These are phyloP conservation scores for Catajapyx aquilonaris DNA, from an alignment of 1,140 invertebrate genomes.

Conservation along the genomic window DNA sequence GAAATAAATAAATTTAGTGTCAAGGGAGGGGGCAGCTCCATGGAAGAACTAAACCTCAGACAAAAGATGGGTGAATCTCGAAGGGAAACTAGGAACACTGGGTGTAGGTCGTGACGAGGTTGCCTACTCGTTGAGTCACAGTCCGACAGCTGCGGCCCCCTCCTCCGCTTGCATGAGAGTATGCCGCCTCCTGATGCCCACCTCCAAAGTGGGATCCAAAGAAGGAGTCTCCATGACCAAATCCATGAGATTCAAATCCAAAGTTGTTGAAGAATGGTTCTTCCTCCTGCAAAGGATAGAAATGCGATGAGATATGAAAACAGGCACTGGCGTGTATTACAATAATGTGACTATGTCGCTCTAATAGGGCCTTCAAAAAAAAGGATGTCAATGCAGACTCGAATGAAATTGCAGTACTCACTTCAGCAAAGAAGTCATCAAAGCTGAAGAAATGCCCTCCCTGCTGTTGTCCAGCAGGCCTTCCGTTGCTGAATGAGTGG, in stretches of 20 bases:
- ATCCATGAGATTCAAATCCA: slow-evolving; percentile 10
- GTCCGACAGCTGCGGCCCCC: slow-evolving; percentile 17
- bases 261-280: slow-evolving; percentile 3
- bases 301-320: no score
- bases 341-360: no score
- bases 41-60: no score
- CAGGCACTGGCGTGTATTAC: no score
- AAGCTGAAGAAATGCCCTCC: slow-evolving; percentile 10
- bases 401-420: no score
- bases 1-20: no score
- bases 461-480: slow-evolving; percentile 5
- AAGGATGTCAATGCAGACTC: no score
- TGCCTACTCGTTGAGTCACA: slow-evolving; percentile 21
- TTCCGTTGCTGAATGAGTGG: slow-evolving; percentile 7
- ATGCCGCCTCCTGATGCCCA: slow-evolving; percentile 3
- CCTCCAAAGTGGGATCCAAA: slow-evolving; percentile 14
- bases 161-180: slow-evolving; percentile 5
- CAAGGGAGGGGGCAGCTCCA: no score
- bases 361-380: no score
- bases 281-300: slow-evolving; percentile 8
- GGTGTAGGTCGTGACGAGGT: slow-evolving; percentile 22
- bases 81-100: slow-evolving; percentile 22
- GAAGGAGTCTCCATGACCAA: slow-evolving; percentile 14
- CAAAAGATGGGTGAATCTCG: no score
- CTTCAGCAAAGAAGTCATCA: slow-evolving; percentile 12